Evolutionary conservation across 2,797 vertebrate species (phyloP), one percentile per base, ranked within the genome.

Genomic region (Picus viridis): DNA sequence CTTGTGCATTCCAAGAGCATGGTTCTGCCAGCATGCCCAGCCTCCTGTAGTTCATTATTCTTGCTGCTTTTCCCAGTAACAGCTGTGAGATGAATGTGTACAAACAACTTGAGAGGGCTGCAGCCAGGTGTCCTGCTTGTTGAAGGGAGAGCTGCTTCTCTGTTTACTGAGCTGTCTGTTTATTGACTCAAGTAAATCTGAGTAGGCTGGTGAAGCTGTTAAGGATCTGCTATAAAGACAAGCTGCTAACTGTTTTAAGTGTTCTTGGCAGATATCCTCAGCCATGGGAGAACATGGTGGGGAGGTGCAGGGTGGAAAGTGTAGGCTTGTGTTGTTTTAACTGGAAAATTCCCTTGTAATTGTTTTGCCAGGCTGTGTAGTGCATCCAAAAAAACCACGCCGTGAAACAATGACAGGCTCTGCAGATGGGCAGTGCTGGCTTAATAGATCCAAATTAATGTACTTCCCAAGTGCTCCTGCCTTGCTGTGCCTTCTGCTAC

Each of bases 271-370:
- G 89, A 83, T 61, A 27, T 78, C 64, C 69, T 81, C 91, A 83
- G 90, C 78, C 64, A 30, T 95, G 95, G 87, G 93, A 95, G 92
- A 96, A 96, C 92, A 86, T 80, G 95, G 73, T 88, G 76, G 59
- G 87, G 83, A 96, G 93, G 91, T 71, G 79, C 82, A 59, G 76
- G 76, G 93, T 0, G 2, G 69, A 68, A 24, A 70, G 53, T n/a
- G 67, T 30, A 29, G 71, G 71, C 29, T 47, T 5, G 78, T 91
- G 81, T 58, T 92, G 68, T 95, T 96, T 95, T 72, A 96, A 72
- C 94, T 97, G 97, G 96, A 97, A 97, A 95, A 90, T 88, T 97
- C 94, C 83, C 95, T 96, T 86, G 39, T 93, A 88, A 94, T 94
- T 77, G 57, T 84, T 96, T 94, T 95, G 86, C 96, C 96, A 96